phyloP scores from a whole-genome alignment of 2,888 invertebrate species.

The Apamea anceps region DNA sequence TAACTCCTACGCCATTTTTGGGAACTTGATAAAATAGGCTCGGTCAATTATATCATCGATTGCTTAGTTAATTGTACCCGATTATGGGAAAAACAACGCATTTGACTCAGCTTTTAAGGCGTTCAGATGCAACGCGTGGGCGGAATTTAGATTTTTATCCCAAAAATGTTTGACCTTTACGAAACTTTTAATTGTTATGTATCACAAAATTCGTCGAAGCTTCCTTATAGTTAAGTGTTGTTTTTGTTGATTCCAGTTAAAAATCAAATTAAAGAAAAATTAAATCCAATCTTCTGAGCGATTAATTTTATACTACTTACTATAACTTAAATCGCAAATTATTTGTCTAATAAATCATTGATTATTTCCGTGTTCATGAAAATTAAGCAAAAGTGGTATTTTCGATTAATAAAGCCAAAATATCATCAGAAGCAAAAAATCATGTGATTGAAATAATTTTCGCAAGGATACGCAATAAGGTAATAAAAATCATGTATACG shows the following conservation, averaged over 20 bases:
- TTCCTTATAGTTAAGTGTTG: constrained; percentile 5
- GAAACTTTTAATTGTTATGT: constrained; percentile 27
- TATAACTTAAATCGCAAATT: neutral
- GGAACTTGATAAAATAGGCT: constrained; percentile 23
- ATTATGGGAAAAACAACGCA: constrained; percentile 25
- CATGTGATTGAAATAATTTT: neutral
- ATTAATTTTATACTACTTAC: constrained; percentile 20
- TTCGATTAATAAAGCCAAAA: constrained; percentile 4
- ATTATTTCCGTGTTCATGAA: constrained; percentile 9
- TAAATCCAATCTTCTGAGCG: constrained; percentile 1
- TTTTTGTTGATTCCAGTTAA: neutral
- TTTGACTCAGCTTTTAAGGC: constrained; percentile 33
- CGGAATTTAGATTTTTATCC: constrained; percentile 4
- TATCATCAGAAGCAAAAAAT: neutral
- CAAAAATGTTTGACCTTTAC: constrained; percentile 37
- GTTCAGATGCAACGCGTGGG: constrained; percentile 53
- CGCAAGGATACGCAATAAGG: too few species aligned
- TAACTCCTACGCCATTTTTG: constrained; percentile 27
- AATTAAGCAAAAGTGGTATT: neutral
- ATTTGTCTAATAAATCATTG: constrained; percentile 11
- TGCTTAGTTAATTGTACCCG: constrained; percentile 37
- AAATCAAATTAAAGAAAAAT: constrained; percentile 7
- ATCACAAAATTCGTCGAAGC: neutral
- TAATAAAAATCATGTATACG: neutral
- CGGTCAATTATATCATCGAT: constrained; percentile 19